Conservation (phyloP, 92 coral and sea anemone genomes). For the Hydrozoanthus gracilis region DNA sequence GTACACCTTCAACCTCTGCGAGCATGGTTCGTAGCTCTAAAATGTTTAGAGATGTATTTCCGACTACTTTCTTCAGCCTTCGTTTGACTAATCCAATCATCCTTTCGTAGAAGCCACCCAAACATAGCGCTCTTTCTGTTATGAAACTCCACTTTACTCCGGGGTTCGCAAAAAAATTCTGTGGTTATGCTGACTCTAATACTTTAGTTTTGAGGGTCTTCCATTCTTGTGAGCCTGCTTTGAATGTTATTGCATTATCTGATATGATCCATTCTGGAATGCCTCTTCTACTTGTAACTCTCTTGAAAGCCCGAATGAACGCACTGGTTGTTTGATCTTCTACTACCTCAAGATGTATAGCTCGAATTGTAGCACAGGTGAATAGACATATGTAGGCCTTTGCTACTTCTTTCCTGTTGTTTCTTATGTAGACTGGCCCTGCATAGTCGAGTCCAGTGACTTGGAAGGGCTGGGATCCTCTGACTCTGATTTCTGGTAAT, state of each 20-base stretch:
- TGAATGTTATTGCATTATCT: too few relatives aligned
- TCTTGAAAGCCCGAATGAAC: slow-evolving; percentile 48
- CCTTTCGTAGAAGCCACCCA: background rate
- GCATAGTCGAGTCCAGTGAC: slow-evolving; percentile 14
- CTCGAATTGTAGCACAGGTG: slow-evolving; percentile 38
- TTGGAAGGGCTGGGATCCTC: background rate
- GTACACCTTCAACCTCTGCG: background rate
- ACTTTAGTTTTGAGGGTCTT: slow-evolving; percentile 54
- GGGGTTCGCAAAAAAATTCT: background rate
- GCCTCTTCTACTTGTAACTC: slow-evolving; percentile 43
- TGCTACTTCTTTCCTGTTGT: background rate
- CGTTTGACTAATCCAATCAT: background rate
- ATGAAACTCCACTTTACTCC: background rate
- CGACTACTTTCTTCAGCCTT: background rate
- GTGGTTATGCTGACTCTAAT: background rate
- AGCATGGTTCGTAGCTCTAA: background rate
- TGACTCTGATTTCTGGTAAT: background rate
- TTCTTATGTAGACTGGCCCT: slow-evolving; percentile 10
- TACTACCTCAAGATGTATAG: slow-evolving; percentile 52
- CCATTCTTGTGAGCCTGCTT: slow-evolving; percentile 35
- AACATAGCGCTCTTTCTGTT: background rate
- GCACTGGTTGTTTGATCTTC: slow-evolving; percentile 44
- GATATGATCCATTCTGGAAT: slow-evolving; percentile 34
- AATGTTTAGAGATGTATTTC: slow-evolving; percentile 1
- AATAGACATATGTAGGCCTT: slow-evolving; percentile 26